Conservation (phyloP, 2,797 vertebrate species). For the Sandelia bainsii region DNA sequence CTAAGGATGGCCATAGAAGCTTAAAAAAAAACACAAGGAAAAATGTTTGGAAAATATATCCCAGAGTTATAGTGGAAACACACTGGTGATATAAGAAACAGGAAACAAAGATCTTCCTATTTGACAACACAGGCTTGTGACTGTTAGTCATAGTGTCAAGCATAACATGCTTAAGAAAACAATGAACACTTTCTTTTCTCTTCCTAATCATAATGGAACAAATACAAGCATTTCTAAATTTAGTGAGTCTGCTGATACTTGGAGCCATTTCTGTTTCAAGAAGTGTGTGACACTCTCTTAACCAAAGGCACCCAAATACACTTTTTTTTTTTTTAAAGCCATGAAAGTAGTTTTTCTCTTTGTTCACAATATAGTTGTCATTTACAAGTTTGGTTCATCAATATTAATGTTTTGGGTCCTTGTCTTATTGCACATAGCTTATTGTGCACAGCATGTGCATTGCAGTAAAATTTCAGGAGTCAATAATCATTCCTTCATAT, state of each 20-base stretch:
- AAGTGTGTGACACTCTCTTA: slow-evolving; percentile 34
- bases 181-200: slow-evolving; percentile 64
- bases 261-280: slow-evolving; percentile 58
- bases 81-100: slow-evolving; percentile 18
- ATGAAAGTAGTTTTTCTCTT: slow-evolving; percentile 9
- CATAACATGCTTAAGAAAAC: slow-evolving; percentile 61
- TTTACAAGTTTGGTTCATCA: slow-evolving; percentile 39
- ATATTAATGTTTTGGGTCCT: slow-evolving; percentile 13
- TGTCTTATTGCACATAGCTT: slow-evolving; percentile 38
- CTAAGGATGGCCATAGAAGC: slow-evolving; percentile 66
- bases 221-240: slow-evolving; percentile 68
- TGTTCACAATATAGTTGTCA: slow-evolving; percentile 28
- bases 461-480: slow-evolving; percentile 63
- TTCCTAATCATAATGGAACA: slow-evolving; percentile 49
- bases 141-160: slow-evolving; percentile 46
- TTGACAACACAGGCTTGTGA: slow-evolving; percentile 59
- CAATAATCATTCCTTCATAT: slow-evolving; percentile 61
- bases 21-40: slow-evolving; percentile 41
- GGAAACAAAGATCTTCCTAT: slow-evolving; percentile 41
- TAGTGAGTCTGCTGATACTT: slow-evolving; percentile 67
- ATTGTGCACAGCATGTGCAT: slow-evolving; percentile 50
- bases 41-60: slow-evolving; percentile 21
- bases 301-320: slow-evolving; percentile 31
- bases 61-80: background rate
- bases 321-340: slow-evolving; percentile 9